Conservation (phyloP, 2,888 invertebrate genomes). For the Drosophila ochracea region DNA sequence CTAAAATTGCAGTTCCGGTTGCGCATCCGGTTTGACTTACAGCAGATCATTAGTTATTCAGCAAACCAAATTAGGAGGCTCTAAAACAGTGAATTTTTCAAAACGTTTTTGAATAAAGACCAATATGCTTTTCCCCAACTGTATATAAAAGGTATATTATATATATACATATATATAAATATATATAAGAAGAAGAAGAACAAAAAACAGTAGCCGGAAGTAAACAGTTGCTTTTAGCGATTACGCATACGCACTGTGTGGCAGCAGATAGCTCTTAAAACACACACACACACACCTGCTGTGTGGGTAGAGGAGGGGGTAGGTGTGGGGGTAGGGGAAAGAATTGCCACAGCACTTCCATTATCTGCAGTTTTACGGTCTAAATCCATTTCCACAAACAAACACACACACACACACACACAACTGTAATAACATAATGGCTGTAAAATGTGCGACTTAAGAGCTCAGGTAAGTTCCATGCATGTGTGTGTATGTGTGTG, state of each 20-base stretch:
- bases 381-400: slow-evolving; percentile 69
- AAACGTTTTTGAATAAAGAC: background rate
- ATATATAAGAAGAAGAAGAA: background rate
- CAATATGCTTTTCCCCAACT: background rate
- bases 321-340: background rate
- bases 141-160: background rate
- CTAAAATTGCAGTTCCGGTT: background rate
- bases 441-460: slow-evolving; percentile 65
- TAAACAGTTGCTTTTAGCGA: slow-evolving; percentile 54
- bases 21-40: too few species aligned
- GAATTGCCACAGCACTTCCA: slow-evolving; percentile 42
- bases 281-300: slow-evolving; percentile 10
- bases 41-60: too few species aligned
- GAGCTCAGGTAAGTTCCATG: slow-evolving; percentile 58
- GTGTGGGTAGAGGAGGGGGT: background rate
- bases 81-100: background rate
- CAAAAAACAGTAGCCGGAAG: slow-evolving; percentile 25
- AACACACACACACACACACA: slow-evolving; percentile 18
- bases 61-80: too few species aligned
- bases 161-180: background rate
- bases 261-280: slow-evolving; percentile 15
- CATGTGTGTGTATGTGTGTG: slow-evolving; percentile 2
- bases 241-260: slow-evolving; percentile 68
- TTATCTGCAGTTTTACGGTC: slow-evolving; percentile 80
- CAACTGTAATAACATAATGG: slow-evolving; percentile 74